A percentile compares a stretch with the other conserved stretches of the same genome.
Evolutionary conservation across 2,888 invertebrate species (phyloP).

Genomic region (Gryllus longicercus): DNA sequence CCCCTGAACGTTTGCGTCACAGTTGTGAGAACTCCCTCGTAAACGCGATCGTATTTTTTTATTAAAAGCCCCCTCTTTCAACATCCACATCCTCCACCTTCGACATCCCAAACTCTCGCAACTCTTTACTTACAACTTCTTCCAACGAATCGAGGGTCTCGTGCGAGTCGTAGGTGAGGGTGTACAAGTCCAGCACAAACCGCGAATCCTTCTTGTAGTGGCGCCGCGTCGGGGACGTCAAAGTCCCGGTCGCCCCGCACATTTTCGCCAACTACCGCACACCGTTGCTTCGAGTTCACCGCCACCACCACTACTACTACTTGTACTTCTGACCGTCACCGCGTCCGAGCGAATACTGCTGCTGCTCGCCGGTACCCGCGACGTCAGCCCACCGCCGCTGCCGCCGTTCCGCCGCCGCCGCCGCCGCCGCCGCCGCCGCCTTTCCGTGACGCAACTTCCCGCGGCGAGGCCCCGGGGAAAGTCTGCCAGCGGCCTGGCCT

Average conservation of each 20-base stretch:
- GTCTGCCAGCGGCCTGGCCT: background rate
- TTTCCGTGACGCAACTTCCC: constrained; percentile 31
- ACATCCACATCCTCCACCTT: too few species aligned
- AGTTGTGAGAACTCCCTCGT: too few species aligned
- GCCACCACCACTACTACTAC: background rate
- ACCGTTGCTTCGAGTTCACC: background rate
- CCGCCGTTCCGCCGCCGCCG: background rate
- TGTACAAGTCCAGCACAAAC: constrained; percentile 78
- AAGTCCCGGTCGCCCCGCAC: background rate
- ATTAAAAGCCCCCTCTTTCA: too few species aligned
- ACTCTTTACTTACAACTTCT: constrained; percentile 56
- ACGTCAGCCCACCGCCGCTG: background rate
- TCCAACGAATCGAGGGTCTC: constrained; percentile 71
- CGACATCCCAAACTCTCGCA: too few species aligned
- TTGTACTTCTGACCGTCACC: background rate
- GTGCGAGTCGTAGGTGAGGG: constrained; percentile 78
- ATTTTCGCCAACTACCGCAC: background rate
- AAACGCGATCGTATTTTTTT: too few species aligned
- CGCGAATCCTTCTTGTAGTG: constrained; percentile 85
- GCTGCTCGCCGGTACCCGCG: background rate
- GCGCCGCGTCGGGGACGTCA: constrained; percentile 49
- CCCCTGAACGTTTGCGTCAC: too few species aligned
- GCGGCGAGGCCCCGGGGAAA: constrained; percentile 23
- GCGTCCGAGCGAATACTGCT: background rate
- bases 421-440: constrained; percentile 23